phyloP scores from a whole-genome alignment of 1,140 invertebrate species.

The Conus betulinus region DNA sequence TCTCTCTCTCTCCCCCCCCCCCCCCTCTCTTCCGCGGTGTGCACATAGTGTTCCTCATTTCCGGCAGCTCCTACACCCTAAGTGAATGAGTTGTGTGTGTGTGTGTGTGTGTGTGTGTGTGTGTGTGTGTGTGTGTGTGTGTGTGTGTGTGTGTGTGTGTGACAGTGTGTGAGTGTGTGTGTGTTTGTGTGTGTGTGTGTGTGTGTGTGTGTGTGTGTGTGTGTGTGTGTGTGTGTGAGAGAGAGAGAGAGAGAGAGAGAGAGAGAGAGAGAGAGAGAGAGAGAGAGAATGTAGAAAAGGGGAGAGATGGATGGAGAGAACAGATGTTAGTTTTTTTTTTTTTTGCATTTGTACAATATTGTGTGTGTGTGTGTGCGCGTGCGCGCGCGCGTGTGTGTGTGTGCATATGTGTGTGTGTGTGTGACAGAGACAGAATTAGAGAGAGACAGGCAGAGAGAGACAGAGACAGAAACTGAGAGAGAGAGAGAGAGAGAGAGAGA shows the following conservation, averaged over 20 bases:
- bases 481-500: background rate
- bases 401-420: background rate
- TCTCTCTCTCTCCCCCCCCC: too few species aligned
- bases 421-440: background rate
- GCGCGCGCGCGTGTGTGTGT: background rate
- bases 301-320: background rate
- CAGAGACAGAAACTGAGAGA: slow-evolving; percentile 1
- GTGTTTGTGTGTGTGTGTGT: too few species aligned
- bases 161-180: too few species aligned
- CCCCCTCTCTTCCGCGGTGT: too few species aligned
- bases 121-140: too few species aligned
- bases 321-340: background rate
- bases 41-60: background rate
- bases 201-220: too few species aligned
- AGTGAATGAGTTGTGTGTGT: too few species aligned
- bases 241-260: slow-evolving; percentile 13
- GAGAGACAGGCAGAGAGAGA: slow-evolving; percentile 11
- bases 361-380: too few species aligned
- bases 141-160: too few species aligned
- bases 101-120: too few species aligned
- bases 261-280: background rate
- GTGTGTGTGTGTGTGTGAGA: background rate
- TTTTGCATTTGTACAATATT: background rate
- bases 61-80: background rate
- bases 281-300: background rate